Conservation (phyloP, 23 tunicate species). For the Botrylloides violaceus region DNA sequence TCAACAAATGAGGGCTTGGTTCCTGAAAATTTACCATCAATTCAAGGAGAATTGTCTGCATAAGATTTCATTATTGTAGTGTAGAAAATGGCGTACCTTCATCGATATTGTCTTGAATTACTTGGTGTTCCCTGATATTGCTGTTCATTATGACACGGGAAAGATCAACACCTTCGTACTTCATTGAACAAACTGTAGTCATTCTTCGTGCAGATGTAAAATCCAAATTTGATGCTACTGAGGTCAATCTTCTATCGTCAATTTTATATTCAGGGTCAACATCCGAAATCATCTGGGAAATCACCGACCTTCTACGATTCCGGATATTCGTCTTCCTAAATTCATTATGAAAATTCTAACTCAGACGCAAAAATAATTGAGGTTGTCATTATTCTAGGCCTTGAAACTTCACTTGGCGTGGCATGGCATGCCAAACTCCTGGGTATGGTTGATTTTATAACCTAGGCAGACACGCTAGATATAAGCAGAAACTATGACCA, state of each 20-base stretch:
- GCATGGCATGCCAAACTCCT: no score
- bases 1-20: conserved; percentile 57
- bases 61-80: no score
- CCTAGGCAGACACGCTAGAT: no score
- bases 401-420: no score
- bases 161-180: conserved; percentile 57
- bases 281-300: not conserved
- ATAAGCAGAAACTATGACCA: not conserved
- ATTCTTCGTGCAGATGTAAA: conserved; percentile 13
- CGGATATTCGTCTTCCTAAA: conserved; percentile 5
- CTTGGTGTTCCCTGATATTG: not conserved
- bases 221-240: not conserved
- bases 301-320: not conserved
- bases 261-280: not conserved
- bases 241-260: not conserved
- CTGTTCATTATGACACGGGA: conserved; percentile 45
- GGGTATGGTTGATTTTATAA: no score
- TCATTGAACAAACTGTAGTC: conserved; percentile 43
- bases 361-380: no score
- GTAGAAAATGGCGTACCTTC: not conserved
- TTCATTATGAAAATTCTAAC: no score
- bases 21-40: conserved; percentile 15
- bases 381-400: no score
- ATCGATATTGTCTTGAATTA: not conserved
- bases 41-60: no score